These are phyloP conservation scores for Neodiprion virginianus DNA, from an alignment of 1,140 invertebrate species.

Conservation along the genomic window DNA sequence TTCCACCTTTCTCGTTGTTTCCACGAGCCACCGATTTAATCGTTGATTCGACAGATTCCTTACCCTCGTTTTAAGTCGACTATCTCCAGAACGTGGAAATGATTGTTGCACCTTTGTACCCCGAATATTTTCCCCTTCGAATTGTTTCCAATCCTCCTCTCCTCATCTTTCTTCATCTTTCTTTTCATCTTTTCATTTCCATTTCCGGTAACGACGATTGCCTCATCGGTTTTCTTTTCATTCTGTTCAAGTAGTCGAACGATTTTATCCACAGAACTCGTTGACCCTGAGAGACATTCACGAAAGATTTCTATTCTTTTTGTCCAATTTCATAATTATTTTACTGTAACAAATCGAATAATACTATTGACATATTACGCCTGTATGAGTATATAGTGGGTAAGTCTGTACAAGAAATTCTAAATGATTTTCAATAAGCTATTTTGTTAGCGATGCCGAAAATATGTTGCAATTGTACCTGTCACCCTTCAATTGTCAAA, in stretches of 20 bases:
- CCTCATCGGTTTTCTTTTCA: no score
- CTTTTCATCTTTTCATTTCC: constrained; percentile 16
- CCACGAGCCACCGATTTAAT: not conserved
- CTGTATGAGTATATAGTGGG: no score
- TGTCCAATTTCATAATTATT: not conserved
- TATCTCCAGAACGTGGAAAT: not conserved
- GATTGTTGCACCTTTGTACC: not conserved
- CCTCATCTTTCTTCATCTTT: not conserved
- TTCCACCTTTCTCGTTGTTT: not conserved
- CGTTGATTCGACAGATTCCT: constrained; percentile 7
- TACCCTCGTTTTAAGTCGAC: not conserved
- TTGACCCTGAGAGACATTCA: constrained; percentile 18
- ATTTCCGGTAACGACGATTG: not conserved
- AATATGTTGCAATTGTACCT: no score
- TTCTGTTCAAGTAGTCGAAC: not conserved
- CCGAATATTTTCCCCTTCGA: constrained; percentile 13
- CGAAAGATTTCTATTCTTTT: not conserved
- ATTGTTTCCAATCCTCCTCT: constrained; percentile 13
- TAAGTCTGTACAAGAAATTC: no score
- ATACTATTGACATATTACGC: no score
- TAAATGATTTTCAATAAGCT: no score
- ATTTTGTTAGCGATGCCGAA: no score
- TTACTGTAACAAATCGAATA: no score
- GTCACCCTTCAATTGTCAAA: no score
- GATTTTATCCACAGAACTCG: constrained; percentile 23